Conservation (phyloP, 1,140 invertebrate species). For the Scaptodrosophila lebanonensis region DNA sequence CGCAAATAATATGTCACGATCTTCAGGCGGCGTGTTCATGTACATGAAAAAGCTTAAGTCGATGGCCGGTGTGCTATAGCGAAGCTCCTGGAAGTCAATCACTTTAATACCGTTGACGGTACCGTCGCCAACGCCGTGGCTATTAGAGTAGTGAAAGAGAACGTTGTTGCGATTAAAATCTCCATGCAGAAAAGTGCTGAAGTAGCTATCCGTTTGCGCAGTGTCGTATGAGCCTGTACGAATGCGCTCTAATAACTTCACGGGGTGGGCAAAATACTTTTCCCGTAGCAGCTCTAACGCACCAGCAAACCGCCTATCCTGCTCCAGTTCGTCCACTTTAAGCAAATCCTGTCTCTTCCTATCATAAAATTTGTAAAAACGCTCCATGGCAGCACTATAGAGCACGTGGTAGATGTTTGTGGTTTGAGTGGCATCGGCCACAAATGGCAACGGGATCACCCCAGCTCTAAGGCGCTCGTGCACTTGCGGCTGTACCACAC, state of each 20-base stretch:
- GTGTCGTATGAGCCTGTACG: slow-evolving; percentile 23
- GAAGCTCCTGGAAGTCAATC: slow-evolving; percentile 75
- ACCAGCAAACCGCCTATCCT: slow-evolving; percentile 7
- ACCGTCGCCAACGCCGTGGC: slow-evolving; percentile 24
- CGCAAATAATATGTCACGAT: slow-evolving; percentile 25
- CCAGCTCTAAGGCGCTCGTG: slow-evolving; percentile 35
- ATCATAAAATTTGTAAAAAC: slow-evolving; percentile 63
- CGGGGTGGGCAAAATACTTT: slow-evolving; percentile 44
- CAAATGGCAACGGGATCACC: slow-evolving; percentile 47
- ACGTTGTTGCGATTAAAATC: slow-evolving; percentile 76
- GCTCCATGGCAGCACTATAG: slow-evolving; percentile 58
- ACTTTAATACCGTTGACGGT: slow-evolving; percentile 49
- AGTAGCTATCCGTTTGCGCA: slow-evolving; percentile 38
- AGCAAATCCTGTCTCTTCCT: slow-evolving; percentile 16
- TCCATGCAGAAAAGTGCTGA: slow-evolving; percentile 65
- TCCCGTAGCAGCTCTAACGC: slow-evolving; percentile 43
- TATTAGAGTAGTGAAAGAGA: slow-evolving; percentile 56
- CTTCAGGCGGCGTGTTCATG: slow-evolving; percentile 50
- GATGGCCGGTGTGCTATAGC: slow-evolving; percentile 55
- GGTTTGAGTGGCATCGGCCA: neutral
- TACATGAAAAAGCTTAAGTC: slow-evolving; percentile 71
- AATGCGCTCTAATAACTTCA: slow-evolving; percentile 48
- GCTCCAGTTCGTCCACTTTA: neutral
- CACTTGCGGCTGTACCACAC: slow-evolving; percentile 44
- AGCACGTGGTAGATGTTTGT: slow-evolving; percentile 31